phyloP scores from a whole-genome alignment of 2,888 invertebrate species.

The Ptychoptera contaminata region DNA sequence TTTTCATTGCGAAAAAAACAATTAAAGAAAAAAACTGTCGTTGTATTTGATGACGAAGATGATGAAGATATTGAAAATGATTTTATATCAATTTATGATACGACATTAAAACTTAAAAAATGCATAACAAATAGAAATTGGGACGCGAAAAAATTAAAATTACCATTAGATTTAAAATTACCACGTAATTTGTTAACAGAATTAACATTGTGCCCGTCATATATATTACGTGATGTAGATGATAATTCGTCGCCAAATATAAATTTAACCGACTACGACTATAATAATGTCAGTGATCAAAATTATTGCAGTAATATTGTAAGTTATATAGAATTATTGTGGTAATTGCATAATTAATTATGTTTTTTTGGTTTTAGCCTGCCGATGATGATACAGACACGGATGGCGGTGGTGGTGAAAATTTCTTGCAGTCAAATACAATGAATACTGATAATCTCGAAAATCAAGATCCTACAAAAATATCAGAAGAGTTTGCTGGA shows the following conservation, averaged over 20 bases:
- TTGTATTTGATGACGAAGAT: slow-evolving; percentile 18
- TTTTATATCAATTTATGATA: slow-evolving; percentile 12
- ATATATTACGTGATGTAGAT: not conserved
- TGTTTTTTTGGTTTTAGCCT: too few relatives aligned
- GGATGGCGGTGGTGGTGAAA: slow-evolving; percentile 20
- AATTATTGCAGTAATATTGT: slow-evolving; percentile 33
- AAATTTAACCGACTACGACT: slow-evolving; percentile 30
- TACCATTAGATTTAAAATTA: slow-evolving; percentile 24
- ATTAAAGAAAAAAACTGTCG: slow-evolving; percentile 1
- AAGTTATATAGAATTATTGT: slow-evolving; percentile 13
- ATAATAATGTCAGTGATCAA: slow-evolving; percentile 37
- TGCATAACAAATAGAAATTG: slow-evolving; percentile 26
- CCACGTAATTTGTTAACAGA: slow-evolving; percentile 14
- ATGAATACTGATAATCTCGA: slow-evolving; percentile 8
- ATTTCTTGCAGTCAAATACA: slow-evolving; percentile 15
- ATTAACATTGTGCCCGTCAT: too few relatives aligned
- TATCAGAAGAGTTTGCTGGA: slow-evolving; percentile 43
- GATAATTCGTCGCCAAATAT: not conserved
- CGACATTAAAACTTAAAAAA: slow-evolving; percentile 16
- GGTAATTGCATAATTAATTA: slow-evolving; percentile 5
- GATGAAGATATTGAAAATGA: slow-evolving; percentile 13
- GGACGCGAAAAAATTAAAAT: slow-evolving; percentile 26
- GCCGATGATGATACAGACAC: slow-evolving; percentile 26
- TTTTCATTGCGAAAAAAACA: not conserved
- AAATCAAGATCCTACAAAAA: slow-evolving; percentile 24